phyloP scores from a whole-genome alignment of 2,113 vertebrate species.

The Indicator maculatus region DNA sequence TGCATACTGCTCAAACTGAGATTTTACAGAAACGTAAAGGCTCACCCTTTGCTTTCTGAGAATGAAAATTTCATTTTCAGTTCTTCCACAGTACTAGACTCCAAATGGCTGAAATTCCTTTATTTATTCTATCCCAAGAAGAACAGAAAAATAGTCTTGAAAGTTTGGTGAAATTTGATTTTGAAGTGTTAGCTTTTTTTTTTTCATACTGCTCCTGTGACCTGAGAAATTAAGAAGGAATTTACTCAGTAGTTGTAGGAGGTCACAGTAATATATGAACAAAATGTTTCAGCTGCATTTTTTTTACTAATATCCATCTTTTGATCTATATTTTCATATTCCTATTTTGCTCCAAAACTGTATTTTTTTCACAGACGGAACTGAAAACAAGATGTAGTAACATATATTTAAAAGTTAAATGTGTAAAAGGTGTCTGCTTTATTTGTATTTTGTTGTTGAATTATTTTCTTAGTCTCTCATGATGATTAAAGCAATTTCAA shows the following conservation, averaged over 20 bases:
- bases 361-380: neutral
- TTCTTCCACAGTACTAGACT: neutral
- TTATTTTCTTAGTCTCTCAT: neutral
- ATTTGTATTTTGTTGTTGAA: neutral
- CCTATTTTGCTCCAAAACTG: neutral
- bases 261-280: neutral
- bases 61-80: neutral
- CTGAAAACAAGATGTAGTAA: neutral
- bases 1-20: fast-evolving
- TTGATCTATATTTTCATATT: neutral
- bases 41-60: neutral
- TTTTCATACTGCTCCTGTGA: neutral
- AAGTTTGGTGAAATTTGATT: neutral
- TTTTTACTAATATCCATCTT: neutral
- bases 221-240: neutral
- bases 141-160: neutral
- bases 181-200: neutral
- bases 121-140: neutral
- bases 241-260: neutral
- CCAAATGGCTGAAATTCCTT: neutral
- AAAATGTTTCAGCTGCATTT: neutral
- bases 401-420: neutral
- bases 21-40: neutral
- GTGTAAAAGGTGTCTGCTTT: neutral
- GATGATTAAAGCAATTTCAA: neutral